These are phyloP conservation scores for Marmota flaviventris DNA, from an alignment of 2,113 vertebrate species.

Conservation along the genomic window DNA sequence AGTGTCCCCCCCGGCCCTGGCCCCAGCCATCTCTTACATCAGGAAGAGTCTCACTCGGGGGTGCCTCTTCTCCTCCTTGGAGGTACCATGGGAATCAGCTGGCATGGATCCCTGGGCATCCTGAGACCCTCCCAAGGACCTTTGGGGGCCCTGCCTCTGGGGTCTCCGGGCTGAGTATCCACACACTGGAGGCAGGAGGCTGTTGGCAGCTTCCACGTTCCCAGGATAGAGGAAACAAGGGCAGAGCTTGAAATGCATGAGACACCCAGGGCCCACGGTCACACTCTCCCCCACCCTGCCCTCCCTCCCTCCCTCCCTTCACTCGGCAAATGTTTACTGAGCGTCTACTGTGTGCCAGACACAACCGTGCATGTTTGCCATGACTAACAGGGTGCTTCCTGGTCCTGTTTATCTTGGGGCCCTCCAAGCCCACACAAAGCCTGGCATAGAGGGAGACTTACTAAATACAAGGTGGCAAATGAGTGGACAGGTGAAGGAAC, in stretches of 20 bases:
- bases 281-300: background rate
- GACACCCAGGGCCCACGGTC: background rate
- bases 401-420: background rate
- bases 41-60: background rate
- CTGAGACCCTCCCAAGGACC: background rate
- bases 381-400: background rate
- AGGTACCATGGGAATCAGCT: fast-evolving
- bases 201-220: background rate
- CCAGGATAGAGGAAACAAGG: background rate
- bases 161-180: background rate
- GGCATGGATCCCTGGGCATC: background rate
- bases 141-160: background rate
- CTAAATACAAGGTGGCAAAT: background rate
- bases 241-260: background rate
- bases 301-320: background rate
- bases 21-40: fast-evolving
- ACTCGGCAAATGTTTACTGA: background rate
- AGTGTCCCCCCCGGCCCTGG: background rate
- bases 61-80: background rate
- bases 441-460: background rate
- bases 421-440: background rate
- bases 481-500: background rate
- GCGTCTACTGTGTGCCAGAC: background rate
- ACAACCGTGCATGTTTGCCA: background rate
- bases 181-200: background rate